Evolutionary conservation across 2,113 vertebrate species (phyloP), one percentile per base, ranked within the genome.

Genomic region (Tympanuchus pallidicinctus): DNA sequence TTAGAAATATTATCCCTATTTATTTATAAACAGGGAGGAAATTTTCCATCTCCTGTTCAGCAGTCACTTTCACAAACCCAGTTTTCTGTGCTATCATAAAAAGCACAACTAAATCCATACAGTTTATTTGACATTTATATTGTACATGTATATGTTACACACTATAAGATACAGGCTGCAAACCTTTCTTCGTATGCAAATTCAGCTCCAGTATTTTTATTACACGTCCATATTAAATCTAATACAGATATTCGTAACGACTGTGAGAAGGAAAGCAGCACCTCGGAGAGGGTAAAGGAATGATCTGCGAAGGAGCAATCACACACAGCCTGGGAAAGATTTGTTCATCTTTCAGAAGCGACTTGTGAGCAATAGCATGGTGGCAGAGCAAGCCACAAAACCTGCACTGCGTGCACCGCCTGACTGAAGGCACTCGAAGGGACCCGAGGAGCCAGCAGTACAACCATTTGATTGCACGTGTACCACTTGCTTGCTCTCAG

Each of bases 371-470:
- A 5, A 72, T 45, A n/a, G 36, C 13, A 8, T 11, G 15, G 6
- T 8, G 3, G 11, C 76, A 89, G 70, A 78, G 70, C 84, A 61
- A 92, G 48, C 57, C 82, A 86, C 82, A 78, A 74, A 91, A 81
- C 65, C 81, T 59, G 0, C 9, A 1, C 21, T 0, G 0, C 0
- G 0, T 16, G 27, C 22, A 4, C 2, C 2, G n/a, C 42, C 36
- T n/a, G 57, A 67, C 56, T 67, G 71, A 45, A 77, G 60, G 59
- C 1, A 1, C 25, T 36, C 75, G 64, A 79, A 91, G 40, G 45
- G 69, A 83, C 66, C 47, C 42, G 32, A 59, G 66, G 60, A 86
- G 43, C 18, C 50, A 61, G 50, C 73, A 73, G 87, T 28, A 38
- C n/a, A 73, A 59, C 79, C 71, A 64, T 78, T 94, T 82, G 9